Evolutionary conservation across 2,888 invertebrate species (phyloP).

Genomic region (Ischnura elegans): DNA sequence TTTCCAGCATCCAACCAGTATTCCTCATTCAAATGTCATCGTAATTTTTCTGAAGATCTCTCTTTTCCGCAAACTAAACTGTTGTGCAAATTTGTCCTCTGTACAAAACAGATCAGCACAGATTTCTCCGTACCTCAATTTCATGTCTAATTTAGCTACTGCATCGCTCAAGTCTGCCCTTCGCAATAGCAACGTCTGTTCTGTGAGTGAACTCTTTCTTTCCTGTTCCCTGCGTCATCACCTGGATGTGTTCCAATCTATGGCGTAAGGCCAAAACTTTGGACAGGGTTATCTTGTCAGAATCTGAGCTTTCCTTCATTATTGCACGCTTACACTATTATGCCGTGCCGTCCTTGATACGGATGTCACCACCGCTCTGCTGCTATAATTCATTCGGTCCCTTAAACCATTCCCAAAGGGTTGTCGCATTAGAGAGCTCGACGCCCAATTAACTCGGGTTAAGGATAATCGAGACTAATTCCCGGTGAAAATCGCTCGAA

Average conservation of each 20-base stretch:
- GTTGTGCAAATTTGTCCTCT: too few species aligned
- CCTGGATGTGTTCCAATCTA: background rate
- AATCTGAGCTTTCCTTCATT: background rate
- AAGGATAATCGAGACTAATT: slow-evolving; percentile 10
- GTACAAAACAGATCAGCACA: too few species aligned
- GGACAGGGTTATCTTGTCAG: background rate
- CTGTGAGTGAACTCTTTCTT: background rate
- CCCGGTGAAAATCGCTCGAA: background rate
- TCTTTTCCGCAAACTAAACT: too few species aligned
- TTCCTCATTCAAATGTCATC: too few species aligned
- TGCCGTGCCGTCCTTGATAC: slow-evolving; percentile 19
- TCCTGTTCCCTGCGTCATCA: background rate
- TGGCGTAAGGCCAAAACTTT: background rate
- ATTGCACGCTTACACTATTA: background rate
- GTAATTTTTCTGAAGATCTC: too few species aligned
- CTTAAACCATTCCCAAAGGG: background rate
- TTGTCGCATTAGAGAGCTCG: background rate
- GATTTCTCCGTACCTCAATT: too few species aligned
- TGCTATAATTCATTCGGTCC: background rate
- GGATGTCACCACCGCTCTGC: background rate
- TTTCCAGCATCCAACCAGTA: too few species aligned
- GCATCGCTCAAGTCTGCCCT: background rate
- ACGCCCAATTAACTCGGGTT: slow-evolving; percentile 33
- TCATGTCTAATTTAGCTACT: too few species aligned
- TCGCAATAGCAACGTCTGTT: background rate